Conservation (phyloP, 2,797 vertebrate genomes). For the Falco cherrug region DNA sequence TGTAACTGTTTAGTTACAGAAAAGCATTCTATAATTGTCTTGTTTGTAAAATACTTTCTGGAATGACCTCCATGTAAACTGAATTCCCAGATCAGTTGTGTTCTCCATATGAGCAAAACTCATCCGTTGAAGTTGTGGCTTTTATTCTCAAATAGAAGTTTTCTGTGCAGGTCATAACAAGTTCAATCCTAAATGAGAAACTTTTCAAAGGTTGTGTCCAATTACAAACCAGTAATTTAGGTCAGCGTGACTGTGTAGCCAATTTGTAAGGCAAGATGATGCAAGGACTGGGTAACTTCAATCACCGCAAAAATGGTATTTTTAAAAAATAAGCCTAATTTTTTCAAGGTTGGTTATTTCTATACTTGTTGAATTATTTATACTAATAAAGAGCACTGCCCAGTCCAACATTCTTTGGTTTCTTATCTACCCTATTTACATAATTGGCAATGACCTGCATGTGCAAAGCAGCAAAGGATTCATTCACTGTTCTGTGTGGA, state of each 20-base stretch:
- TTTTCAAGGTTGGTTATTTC: not conserved
- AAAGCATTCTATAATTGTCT: not conserved
- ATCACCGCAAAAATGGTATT: not conserved
- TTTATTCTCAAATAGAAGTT: not conserved
- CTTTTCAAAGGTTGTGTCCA: constrained; percentile 6
- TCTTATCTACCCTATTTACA: not conserved
- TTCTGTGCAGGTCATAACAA: constrained; percentile 26
- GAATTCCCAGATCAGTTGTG: not conserved
- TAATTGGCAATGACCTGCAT: not conserved
- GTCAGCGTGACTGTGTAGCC: constrained; percentile 6
- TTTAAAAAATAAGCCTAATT: not conserved
- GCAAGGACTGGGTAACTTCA: not conserved
- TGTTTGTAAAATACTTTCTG: not conserved
- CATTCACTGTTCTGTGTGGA: not conserved
- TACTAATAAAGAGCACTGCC: not conserved
- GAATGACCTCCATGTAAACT: not conserved
- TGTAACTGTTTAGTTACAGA: not conserved
- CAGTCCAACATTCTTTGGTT: not conserved
- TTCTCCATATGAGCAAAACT: not conserved
- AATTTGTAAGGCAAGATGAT: constrained; percentile 39
- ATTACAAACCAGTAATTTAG: constrained; percentile 54
- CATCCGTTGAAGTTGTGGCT: not conserved
- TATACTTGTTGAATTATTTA: not conserved
- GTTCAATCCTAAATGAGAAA: constrained; percentile 35
- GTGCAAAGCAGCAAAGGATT: not conserved